These are phyloP conservation scores for Sisor rabdophorus DNA, from an alignment of 2,113 vertebrate species.

Conservation along the genomic window DNA sequence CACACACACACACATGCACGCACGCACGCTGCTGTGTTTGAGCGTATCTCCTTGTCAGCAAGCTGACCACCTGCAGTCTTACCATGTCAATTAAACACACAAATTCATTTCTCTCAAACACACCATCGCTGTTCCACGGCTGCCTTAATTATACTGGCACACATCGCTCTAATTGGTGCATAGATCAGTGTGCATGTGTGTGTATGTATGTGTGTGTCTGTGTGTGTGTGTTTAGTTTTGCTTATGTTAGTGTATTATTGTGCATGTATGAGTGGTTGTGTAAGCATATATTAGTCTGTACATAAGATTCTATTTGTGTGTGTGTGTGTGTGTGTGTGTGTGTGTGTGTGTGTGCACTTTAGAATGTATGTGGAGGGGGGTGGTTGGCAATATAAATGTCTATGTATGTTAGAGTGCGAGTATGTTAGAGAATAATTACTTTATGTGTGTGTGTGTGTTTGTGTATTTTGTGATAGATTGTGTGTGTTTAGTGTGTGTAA, in stretches of 20 bases:
- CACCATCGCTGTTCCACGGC: conserved; percentile 16
- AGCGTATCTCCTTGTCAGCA: conserved; percentile 20
- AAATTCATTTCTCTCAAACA: conserved; percentile 44
- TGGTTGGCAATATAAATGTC: too few species aligned
- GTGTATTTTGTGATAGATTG: too few species aligned
- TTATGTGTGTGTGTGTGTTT: too few species aligned
- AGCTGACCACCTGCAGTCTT: conserved; percentile 40
- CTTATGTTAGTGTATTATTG: not conserved
- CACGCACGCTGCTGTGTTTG: not conserved
- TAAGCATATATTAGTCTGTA: too few species aligned
- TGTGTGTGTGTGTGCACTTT: too few species aligned
- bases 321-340: too few species aligned
- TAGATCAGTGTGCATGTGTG: conserved; percentile 40
- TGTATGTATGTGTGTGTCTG: conserved; percentile 14
- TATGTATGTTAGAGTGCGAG: too few species aligned
- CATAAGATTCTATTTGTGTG: too few species aligned
- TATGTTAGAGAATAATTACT: too few species aligned
- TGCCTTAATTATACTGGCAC: conserved; percentile 54
- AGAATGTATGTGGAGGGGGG: too few species aligned
- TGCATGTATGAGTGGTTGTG: not conserved
- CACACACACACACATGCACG: not conserved
- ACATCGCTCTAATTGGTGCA: conserved; percentile 50
- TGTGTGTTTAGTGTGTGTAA: too few species aligned
- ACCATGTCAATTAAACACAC: conserved; percentile 55
- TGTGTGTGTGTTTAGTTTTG: not conserved